These are phyloP conservation scores for Falco naumanni DNA, from an alignment of 2,797 vertebrate genomes.

Conservation along the genomic window DNA sequence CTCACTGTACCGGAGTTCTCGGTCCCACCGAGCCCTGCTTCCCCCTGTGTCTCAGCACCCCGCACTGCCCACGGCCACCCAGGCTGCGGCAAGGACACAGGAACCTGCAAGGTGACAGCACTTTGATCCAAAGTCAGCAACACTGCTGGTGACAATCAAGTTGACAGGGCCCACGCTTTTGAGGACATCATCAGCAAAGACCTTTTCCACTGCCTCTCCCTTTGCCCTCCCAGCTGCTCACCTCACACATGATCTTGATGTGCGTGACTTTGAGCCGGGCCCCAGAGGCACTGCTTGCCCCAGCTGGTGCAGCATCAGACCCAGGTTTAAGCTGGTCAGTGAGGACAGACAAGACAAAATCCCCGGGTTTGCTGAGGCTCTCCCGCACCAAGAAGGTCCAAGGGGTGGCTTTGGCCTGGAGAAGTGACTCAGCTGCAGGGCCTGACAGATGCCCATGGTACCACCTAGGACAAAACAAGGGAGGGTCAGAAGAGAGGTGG, in stretches of 20 bases:
- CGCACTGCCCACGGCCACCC: neutral
- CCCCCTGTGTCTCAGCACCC: neutral
- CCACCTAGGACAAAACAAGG: slow-evolving; percentile 82
- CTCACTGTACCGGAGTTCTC: neutral
- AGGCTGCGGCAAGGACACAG: neutral
- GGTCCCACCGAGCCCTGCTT: neutral
- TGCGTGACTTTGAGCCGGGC: slow-evolving; percentile 86
- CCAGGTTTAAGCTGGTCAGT: slow-evolving; percentile 83
- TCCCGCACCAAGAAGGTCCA: slow-evolving; percentile 94
- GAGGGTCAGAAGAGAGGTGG: neutral
- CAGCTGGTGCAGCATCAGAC: slow-evolving; percentile 2
- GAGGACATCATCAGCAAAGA: neutral
- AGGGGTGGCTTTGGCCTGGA: slow-evolving; percentile 83
- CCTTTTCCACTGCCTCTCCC: neutral
- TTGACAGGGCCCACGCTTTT: neutral
- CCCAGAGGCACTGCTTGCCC: slow-evolving; percentile 33
- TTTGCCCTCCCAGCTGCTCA: slow-evolving; percentile 58
- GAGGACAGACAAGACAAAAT: slow-evolving; percentile 92
- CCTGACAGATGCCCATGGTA: slow-evolving; percentile 96
- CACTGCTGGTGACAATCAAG: neutral
- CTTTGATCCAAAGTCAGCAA: neutral
- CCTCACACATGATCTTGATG: slow-evolving; percentile 94
- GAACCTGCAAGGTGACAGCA: neutral
- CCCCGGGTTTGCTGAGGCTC: slow-evolving; percentile 95
- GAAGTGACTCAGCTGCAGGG: slow-evolving; percentile 87